Evolutionary conservation across 2,113 vertebrate species (phyloP).

Genomic region (Smithornis capensis): DNA sequence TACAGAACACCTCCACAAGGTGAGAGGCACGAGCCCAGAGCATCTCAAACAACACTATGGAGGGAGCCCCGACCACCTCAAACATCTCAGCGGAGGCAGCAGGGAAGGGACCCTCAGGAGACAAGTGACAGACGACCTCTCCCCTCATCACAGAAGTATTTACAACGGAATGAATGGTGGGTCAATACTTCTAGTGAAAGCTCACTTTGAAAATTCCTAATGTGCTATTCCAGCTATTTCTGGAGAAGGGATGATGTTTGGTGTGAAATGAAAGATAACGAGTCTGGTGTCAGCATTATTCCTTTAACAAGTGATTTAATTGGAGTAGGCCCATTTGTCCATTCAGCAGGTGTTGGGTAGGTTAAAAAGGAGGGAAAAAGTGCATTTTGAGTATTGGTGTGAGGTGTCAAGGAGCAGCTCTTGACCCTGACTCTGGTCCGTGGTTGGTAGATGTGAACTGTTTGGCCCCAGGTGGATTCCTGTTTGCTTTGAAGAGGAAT

Average conservation of each 20-base stretch:
- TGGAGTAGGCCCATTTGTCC: not conserved
- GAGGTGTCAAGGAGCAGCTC: not conserved
- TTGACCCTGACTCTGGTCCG: not conserved
- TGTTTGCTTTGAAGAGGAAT: not conserved
- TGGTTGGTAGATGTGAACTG: not conserved
- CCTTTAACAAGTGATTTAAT: not conserved
- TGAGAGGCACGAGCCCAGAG: slow-evolving; percentile 87
- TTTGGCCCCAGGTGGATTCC: not conserved
- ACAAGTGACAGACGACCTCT: slow-evolving; percentile 75
- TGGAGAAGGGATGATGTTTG: not conserved
- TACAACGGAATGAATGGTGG: slow-evolving; percentile 68
- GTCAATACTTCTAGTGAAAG: not conserved
- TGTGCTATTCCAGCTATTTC: not conserved
- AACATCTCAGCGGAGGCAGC: slow-evolving; percentile 77
- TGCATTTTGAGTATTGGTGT: not conserved
- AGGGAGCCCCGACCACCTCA: slow-evolving; percentile 81
- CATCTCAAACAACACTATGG: slow-evolving; percentile 84
- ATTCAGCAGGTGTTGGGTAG: not conserved
- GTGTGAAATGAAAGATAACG: not conserved
- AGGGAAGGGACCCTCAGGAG: slow-evolving; percentile 85
- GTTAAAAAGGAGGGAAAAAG: not conserved
- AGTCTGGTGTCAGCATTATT: not conserved
- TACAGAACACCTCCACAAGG: slow-evolving; percentile 87
- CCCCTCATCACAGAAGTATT: slow-evolving; percentile 62
- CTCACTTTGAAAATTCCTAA: not conserved